phyloP scores from a whole-genome alignment of 2,888 invertebrate species.

The Temnothorax rugatulus region DNA sequence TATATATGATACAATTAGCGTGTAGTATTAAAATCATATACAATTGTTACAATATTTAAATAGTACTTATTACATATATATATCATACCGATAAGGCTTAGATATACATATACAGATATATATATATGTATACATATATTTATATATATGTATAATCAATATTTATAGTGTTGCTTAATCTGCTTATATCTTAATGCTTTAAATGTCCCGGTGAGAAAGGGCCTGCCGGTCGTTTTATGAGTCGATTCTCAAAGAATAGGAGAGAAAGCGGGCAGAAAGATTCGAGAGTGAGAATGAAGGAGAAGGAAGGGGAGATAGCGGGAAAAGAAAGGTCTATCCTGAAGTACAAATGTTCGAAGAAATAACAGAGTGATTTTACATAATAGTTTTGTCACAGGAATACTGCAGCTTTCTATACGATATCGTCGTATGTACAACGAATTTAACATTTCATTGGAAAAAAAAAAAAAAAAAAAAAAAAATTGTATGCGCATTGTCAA shows the following conservation, averaged over 20 bases:
- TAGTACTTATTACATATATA: constrained; percentile 86
- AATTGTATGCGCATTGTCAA: not conserved
- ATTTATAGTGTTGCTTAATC: constrained; percentile 84
- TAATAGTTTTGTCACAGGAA: constrained; percentile 56
- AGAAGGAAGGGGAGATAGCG: not conserved
- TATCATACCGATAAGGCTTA: constrained; percentile 82
- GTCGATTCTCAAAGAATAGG: constrained; percentile 27
- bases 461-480: not conserved
- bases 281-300: constrained; percentile 3
- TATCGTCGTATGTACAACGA: constrained; percentile 56
- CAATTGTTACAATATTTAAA: constrained; percentile 87
- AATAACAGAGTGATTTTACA: constrained; percentile 45
- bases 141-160: constrained; percentile 83
- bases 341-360: constrained; percentile 65
- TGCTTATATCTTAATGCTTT: constrained; percentile 68
- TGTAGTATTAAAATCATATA: constrained; percentile 86
- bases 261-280: not conserved
- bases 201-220: constrained; percentile 51
- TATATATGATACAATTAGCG: constrained; percentile 86
- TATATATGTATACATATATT: constrained; percentile 80
- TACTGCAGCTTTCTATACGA: constrained; percentile 49
- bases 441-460: constrained; percentile 19
- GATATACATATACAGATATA: constrained; percentile 83
- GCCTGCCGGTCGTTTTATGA: constrained; percentile 19
- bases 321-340: constrained; percentile 52